Evolutionary conservation across 2,888 invertebrate genomes (phyloP).

Genomic region (Sinohyriopsis cumingii): DNA sequence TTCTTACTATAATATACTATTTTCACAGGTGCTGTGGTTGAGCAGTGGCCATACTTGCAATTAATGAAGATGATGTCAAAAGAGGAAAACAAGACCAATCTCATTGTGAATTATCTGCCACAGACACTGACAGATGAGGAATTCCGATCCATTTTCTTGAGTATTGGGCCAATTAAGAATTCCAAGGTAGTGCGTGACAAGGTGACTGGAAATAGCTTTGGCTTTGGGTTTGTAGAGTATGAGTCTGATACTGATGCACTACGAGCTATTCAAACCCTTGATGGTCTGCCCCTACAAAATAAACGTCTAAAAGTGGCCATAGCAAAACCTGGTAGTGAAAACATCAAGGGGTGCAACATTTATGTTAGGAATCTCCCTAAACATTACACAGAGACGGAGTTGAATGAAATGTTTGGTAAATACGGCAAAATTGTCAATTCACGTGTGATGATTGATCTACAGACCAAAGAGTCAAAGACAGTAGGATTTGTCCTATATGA

Average conservation of each 20-base stretch:
- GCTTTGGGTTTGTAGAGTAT: constrained; percentile 96
- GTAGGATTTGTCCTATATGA: constrained; percentile 90
- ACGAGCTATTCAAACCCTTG: constrained; percentile 88
- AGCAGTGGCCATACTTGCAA: too few relatives aligned
- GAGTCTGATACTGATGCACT: constrained; percentile 87
- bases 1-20: too few relatives aligned
- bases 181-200: constrained; percentile 81
- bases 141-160: constrained; percentile 89
- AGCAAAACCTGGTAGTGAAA: constrained; percentile 91
- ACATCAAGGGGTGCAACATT: constrained; percentile 92
- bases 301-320: constrained; percentile 95
- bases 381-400: constrained; percentile 79
- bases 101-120: constrained; percentile 96
- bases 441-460: constrained; percentile 90
- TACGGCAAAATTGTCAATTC: constrained; percentile 94
- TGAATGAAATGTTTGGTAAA: constrained; percentile 88
- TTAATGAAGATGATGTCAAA: too few relatives aligned
- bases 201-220: constrained; percentile 93
- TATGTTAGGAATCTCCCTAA: constrained; percentile 92
- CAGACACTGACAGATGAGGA: constrained; percentile 94
- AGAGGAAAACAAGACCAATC: constrained; percentile 78
- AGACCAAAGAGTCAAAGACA: constrained; percentile 89
- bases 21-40: too few relatives aligned
- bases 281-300: constrained; percentile 90
- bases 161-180: constrained; percentile 90